phyloP scores from a whole-genome alignment of 2,888 invertebrate species.

The Drosophila birchii region DNA sequence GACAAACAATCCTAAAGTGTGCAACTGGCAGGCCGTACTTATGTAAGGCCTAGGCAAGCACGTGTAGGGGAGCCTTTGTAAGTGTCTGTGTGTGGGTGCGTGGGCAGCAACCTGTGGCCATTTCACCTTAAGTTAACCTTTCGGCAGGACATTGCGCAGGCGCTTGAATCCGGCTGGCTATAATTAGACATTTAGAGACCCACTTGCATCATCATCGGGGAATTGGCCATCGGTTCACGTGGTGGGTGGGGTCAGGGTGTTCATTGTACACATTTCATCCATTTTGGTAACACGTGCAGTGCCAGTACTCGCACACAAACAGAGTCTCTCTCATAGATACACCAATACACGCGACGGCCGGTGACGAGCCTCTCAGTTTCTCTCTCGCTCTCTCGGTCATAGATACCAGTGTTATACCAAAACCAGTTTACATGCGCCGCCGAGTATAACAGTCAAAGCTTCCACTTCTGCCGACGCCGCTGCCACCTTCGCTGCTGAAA shows the following conservation, averaged over 20 bases:
- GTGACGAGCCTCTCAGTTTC: slow-evolving; percentile 63
- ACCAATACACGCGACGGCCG: slow-evolving; percentile 41
- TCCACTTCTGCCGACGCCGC: slow-evolving; percentile 36
- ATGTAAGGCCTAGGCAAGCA: neutral
- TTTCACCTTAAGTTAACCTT: slow-evolving; percentile 59
- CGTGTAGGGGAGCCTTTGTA: neutral
- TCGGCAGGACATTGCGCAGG: slow-evolving; percentile 31
- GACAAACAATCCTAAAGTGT: neutral
- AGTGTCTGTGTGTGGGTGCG: neutral
- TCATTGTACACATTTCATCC: slow-evolving; percentile 7
- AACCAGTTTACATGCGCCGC: slow-evolving; percentile 62
- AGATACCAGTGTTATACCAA: slow-evolving; percentile 61
- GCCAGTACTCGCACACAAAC: slow-evolving; percentile 1
- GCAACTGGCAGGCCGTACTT: neutral
- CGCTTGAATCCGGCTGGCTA: slow-evolving; percentile 28
- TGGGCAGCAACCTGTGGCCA: slow-evolving; percentile 38
- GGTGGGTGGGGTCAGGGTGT: slow-evolving; percentile 41
- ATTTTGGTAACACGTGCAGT: slow-evolving; percentile 41
- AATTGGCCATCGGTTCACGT: slow-evolving; percentile 29
- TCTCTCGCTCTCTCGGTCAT: slow-evolving; percentile 31
- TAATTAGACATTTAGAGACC: slow-evolving; percentile 42
- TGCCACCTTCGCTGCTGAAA: slow-evolving; percentile 56
- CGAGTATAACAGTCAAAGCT: slow-evolving; percentile 60
- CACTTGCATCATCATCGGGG: slow-evolving; percentile 52
- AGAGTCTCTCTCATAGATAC: neutral